A percentile compares a stretch with the other conserved stretches of the same genome.
Evolutionary conservation across 92 coral and sea anemone genomes (phyloP).

Genomic region (Paramuricea clavata): DNA sequence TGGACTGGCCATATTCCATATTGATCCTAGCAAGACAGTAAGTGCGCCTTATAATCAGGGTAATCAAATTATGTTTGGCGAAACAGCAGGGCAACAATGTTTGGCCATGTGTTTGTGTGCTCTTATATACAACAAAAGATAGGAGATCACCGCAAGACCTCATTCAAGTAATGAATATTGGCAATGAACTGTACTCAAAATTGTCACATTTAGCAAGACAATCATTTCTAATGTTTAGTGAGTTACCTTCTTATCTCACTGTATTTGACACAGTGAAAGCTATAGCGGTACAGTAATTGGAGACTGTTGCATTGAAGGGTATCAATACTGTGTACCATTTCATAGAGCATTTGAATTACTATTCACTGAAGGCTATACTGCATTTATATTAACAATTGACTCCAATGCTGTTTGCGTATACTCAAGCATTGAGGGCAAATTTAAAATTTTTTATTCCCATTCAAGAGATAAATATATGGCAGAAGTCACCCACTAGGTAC

Average conservation of each 20-base stretch:
- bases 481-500: constrained; percentile 63
- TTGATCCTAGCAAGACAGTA: neutral
- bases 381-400: constrained; percentile 66
- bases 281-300: constrained; percentile 60
- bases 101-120: neutral
- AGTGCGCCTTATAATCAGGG: neutral
- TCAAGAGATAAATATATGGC: constrained; percentile 65
- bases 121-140: neutral
- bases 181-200: constrained; percentile 43
- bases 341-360: constrained; percentile 66
- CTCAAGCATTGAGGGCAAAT: constrained; percentile 48
- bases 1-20: neutral
- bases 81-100: neutral
- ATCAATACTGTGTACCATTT: constrained; percentile 67
- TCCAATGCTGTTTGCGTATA: constrained; percentile 48
- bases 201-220: constrained; percentile 19
- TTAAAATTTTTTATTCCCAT: constrained; percentile 62
- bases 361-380: constrained; percentile 53
- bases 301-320: constrained; percentile 64
- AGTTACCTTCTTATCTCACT: constrained; percentile 41
- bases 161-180: constrained; percentile 23
- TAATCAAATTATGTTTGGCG: neutral
- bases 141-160: neutral
- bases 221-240: constrained; percentile 52
- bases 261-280: constrained; percentile 53